Conservation (phyloP, 2,888 invertebrate genomes). For the Scaptomyza flava region DNA sequence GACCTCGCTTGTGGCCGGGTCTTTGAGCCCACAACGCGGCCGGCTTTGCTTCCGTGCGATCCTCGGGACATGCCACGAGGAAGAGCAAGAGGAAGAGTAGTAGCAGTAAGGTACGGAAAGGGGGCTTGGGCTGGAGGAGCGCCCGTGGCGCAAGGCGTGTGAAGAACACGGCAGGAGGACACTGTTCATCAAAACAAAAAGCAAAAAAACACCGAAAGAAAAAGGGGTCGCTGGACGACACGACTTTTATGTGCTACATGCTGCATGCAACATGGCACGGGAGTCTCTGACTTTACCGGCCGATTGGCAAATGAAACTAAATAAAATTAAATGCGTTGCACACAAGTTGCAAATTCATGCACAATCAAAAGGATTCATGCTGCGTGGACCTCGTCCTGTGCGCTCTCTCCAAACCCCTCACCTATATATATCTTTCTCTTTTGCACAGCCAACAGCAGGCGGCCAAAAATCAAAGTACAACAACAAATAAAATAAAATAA, state of each 20-base stretch:
- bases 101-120: not conserved
- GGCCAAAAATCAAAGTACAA: constrained; percentile 44
- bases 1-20: constrained; percentile 82
- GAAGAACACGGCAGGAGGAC: constrained; percentile 58
- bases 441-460: constrained; percentile 43
- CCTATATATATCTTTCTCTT: not conserved
- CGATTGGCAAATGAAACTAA: constrained; percentile 77
- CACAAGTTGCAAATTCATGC: constrained; percentile 71
- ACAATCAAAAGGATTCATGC: constrained; percentile 78
- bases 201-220: not conserved
- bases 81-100: not conserved
- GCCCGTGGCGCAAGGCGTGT: constrained; percentile 63
- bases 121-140: constrained; percentile 15
- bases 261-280: constrained; percentile 4
- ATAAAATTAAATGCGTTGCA: constrained; percentile 75
- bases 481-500: not conserved
- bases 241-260: constrained; percentile 1
- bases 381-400: constrained; percentile 57
- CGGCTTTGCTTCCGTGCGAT: constrained; percentile 70
- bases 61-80: constrained; percentile 33
- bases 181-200: constrained; percentile 11
- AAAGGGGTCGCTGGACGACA: constrained; percentile 43
- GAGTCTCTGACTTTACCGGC: constrained; percentile 35
- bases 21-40: constrained; percentile 80
- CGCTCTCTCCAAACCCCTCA: not conserved